Conservation (phyloP, 2,113 vertebrate genomes). For the Lontra canadensis region DNA sequence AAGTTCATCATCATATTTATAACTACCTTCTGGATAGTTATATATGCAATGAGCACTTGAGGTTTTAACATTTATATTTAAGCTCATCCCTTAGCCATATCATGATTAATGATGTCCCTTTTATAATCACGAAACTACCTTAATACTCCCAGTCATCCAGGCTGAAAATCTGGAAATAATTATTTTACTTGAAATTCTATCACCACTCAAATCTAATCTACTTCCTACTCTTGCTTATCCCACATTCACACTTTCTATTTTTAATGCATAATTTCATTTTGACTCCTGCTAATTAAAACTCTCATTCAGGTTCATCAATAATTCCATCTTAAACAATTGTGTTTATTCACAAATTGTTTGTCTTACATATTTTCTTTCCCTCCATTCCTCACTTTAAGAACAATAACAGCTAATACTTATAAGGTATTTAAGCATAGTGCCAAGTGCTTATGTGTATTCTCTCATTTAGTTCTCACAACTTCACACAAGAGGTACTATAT, state of each 20-base stretch:
- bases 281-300: not conserved
- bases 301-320: not conserved
- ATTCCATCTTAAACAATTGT: not conserved
- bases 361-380: not conserved
- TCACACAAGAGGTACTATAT: not conserved
- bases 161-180: not conserved
- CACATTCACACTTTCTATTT: not conserved
- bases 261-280: not conserved
- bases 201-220: not conserved
- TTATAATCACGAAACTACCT: not conserved
- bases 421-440: not conserved
- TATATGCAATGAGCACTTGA: not conserved
- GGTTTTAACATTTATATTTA: not conserved
- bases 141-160: not conserved
- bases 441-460: not conserved
- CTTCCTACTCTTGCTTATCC: not conserved
- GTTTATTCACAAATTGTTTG: not conserved
- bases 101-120: not conserved
- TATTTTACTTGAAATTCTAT: not conserved
- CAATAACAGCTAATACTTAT: not conserved
- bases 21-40: not conserved
- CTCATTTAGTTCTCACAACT: not conserved
- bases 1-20: not conserved
- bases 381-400: not conserved
- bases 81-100: not conserved